Evolutionary conservation across 2,888 invertebrate genomes (phyloP).

Genomic region (Eudemis profundana): DNA sequence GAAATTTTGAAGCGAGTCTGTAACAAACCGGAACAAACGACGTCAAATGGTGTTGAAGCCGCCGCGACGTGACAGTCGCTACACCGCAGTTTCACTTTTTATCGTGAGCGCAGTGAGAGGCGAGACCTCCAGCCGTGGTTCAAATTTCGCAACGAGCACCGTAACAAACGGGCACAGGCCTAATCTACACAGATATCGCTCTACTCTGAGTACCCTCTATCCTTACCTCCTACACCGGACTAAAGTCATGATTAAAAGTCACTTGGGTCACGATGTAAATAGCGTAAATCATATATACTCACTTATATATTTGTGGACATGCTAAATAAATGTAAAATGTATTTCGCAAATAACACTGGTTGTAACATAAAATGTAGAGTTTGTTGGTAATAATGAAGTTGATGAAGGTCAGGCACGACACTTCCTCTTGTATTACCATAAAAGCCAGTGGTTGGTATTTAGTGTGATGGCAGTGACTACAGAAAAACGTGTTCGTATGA

Average conservation of each 20-base stretch:
- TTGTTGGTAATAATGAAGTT: conserved; percentile 24
- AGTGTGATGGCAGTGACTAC: conserved; percentile 53
- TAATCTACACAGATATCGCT: conserved; percentile 59
- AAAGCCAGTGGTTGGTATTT: conserved; percentile 65
- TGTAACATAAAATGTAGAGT: too few relatives aligned
- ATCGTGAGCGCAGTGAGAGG: conserved; percentile 80
- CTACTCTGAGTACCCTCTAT: conserved; percentile 4
- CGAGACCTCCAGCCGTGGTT: conserved; percentile 75
- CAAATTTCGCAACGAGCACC: conserved; percentile 80
- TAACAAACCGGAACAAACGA: conserved; percentile 75
- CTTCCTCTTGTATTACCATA: conserved; percentile 49
- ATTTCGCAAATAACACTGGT: not conserved
- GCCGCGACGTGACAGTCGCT: conserved; percentile 74
- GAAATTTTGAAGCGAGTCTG: conserved; percentile 27
- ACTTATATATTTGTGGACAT: not conserved
- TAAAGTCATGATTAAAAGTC: not conserved
- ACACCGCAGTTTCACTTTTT: conserved; percentile 82
- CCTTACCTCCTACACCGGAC: not conserved
- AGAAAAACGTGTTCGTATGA: conserved; percentile 56
- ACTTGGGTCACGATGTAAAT: not conserved
- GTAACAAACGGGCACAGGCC: conserved; percentile 64
- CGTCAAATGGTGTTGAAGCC: conserved; percentile 61
- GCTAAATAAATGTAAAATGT: not conserved
- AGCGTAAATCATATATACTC: not conserved
- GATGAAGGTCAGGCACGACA: conserved; percentile 39